Evolutionary conservation across 2,113 vertebrate genomes (phyloP), one percentile per base, ranked within the genome.

Genomic region (Psammodynastes pulverulentus): DNA sequence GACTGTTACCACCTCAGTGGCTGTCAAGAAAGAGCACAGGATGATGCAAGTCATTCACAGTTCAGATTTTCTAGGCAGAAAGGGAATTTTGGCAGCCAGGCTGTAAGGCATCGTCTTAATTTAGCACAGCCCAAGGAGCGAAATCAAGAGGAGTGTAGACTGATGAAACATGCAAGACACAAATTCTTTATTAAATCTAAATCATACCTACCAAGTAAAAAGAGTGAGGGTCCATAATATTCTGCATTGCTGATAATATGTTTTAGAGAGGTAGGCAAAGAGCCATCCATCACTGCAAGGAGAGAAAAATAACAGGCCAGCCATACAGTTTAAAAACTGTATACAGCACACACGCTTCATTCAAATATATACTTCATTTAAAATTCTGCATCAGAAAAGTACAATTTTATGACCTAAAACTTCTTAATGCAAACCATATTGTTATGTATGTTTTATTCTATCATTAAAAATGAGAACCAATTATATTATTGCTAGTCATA

Each of bases 201-300:
- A 53, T 34, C 15, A 23, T 9, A 94, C 98, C 98, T 95, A 99
- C 99, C 99, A 84, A 99, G 96, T 88, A 99, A 98, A 94, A 99
- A 99, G 85, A 99, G 98, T 89, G 98, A 99, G 84, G 99, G 99
- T 91, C 98, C 99, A 94, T 99, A 99, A 95, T 99, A 99, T 96
- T 99, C 99, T 52, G 99, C 99, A 96, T 99, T 99, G 97, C 99
- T 99, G 97, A 99, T 99, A 96, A 99, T 99, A 98, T 99, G 98
- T 96, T 99, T 99, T 93, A 99, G 97, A 95, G 99, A 99, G 98
- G 99, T 99, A 98, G 99, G 99, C 96, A 99, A 96, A 94, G 99
- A 99, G 91, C 98, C 98, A 95, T 99, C 99, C 99, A 99, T 99
- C 95, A 99, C 99, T 99, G 94, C 15, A 7, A 48, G 90, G 8